Base-by-base conservation (phyloP, 2,888 invertebrate genomes). In the Drosophila helvetica region DNA sequence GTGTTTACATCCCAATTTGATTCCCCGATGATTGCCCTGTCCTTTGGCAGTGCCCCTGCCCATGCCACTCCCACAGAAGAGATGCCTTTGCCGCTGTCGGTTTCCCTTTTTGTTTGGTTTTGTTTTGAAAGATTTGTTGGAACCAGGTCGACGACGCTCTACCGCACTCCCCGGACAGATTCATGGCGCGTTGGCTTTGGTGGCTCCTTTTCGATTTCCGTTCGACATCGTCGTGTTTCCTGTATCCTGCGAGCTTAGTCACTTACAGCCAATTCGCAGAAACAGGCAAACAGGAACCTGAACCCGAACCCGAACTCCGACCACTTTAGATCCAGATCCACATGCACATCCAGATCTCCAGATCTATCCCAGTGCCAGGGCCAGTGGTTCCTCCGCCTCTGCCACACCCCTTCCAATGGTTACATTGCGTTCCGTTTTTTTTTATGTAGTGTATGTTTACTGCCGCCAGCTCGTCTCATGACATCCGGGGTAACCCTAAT, bases 1-100 rank as follows among this genome's bases (percentile, higher is more conserved):
- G 83, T 89, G 89, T 89, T 89, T 88, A 90, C 88, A 90, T 87
- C 90, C 86, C 81, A 89, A 88, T 90, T 90, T 86, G 81, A 88
- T 83, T 77, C 80, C 89, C 88, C 76, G 60, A 82, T 79, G 85
- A 86, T 86, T 85, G 75, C 72, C 71, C 67, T 55, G 61, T 33
- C 33, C 33, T 12, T 33, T 33, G 33, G 33, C 33, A 33, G 12
- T 33, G 33, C 61, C 59, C 12, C 12, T 5, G 33, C 59, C 30
- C 42, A 54, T 55, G 33, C 50, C 46, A 19, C 30, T 27, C 17
- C 42, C 45, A 45, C 47, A 38, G 27, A 45, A 12, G 22, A 22
- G 22, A 22, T 22, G 22, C n/a, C 53, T 45, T 50, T 42, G 52
- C 19, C 51, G 30, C 55, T 51, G 45, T 47, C 27, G 12, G 45